These are phyloP conservation scores for Neotoma lepida DNA, from an alignment of 2,113 vertebrate genomes.

Conservation along the genomic window DNA sequence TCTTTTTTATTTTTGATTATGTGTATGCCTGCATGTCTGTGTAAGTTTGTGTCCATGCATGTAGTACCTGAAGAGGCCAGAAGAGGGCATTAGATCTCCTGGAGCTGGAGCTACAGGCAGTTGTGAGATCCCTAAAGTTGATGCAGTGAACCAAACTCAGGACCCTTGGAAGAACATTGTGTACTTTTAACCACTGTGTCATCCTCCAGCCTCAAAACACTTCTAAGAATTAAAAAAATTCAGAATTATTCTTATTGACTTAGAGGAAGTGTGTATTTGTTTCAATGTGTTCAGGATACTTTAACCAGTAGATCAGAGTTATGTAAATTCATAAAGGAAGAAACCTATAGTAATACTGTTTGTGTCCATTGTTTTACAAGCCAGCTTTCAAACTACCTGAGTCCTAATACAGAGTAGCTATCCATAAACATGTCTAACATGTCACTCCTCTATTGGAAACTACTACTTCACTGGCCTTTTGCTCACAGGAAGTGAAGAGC, in stretches of 20 bases:
- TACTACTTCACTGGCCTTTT: conserved; percentile 61
- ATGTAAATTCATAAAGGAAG: neutral
- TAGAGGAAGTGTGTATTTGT: neutral
- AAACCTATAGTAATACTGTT: neutral
- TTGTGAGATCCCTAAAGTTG: neutral
- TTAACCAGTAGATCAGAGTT: neutral
- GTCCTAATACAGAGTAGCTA: neutral
- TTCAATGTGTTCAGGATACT: neutral
- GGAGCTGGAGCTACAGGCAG: neutral
- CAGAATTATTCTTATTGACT: conserved; percentile 23
- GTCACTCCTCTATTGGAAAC: neutral
- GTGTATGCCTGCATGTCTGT: neutral
- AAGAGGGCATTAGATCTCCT: neutral
- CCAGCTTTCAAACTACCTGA: neutral
- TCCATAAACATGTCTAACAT: neutral
- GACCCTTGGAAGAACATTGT: neutral
- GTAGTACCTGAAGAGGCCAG: neutral
- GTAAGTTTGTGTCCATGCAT: neutral
- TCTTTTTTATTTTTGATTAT: neutral
- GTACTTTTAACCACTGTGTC: too few relatives aligned
- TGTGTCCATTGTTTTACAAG: neutral
- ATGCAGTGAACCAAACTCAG: neutral
- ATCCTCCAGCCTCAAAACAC: neutral
- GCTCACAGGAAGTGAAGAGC: conserved; percentile 52
- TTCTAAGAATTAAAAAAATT: neutral